These are phyloP conservation scores for Podilymbus podiceps DNA, from an alignment of 2,113 vertebrate genomes.

Conservation along the genomic window DNA sequence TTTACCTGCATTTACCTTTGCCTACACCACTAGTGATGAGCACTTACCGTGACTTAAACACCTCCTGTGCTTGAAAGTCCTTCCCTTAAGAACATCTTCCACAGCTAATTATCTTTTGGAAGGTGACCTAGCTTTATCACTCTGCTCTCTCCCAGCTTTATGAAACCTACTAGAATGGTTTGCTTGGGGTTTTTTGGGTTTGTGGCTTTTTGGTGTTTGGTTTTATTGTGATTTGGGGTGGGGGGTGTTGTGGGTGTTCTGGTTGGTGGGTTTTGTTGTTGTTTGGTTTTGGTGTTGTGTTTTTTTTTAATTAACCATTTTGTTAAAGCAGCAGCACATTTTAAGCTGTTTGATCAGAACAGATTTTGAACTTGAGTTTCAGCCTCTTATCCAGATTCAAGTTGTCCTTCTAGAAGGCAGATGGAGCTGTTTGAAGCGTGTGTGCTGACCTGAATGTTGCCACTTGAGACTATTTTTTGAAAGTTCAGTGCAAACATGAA, in stretches of 20 bases:
- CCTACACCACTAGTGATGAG: not conserved
- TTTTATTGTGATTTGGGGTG: too few species aligned
- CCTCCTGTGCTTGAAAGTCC: not conserved
- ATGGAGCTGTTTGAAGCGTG: not conserved
- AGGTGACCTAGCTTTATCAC: not conserved
- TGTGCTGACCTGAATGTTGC: not conserved
- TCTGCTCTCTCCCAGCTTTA: not conserved
- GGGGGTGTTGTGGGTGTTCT: too few species aligned
- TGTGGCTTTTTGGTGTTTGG: too few species aligned
- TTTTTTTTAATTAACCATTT: not conserved
- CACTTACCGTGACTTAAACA: not conserved
- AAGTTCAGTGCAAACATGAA: not conserved
- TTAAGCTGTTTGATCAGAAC: not conserved
- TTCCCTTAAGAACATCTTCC: not conserved
- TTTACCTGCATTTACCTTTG: not conserved
- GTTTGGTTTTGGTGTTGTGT: too few species aligned
- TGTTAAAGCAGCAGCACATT: not conserved
- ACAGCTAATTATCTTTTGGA: not conserved
- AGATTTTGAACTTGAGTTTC: not conserved
- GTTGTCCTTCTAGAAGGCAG: not conserved
- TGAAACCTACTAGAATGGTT: not conserved
- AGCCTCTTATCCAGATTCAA: not conserved
- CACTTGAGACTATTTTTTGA: not conserved
- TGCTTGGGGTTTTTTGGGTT: not conserved
- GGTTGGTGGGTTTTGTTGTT: too few species aligned